Conservation (phyloP, 2,797 vertebrate genomes). For the Alauda arvensis region DNA sequence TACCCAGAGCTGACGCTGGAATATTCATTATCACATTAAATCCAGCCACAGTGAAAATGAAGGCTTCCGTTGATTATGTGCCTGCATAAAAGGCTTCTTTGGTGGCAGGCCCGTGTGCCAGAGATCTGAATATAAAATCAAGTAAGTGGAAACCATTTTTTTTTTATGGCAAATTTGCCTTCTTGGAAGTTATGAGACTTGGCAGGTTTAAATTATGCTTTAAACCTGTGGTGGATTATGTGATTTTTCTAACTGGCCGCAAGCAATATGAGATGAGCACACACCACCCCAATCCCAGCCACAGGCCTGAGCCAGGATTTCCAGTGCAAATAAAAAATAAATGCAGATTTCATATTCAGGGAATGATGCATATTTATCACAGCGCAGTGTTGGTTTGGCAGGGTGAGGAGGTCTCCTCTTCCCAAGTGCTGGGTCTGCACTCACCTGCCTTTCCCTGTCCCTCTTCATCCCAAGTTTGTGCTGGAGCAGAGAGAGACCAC, state of each 20-base stretch:
- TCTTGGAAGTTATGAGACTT: slow-evolving; percentile 53
- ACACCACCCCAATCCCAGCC: not conserved
- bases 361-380: not conserved
- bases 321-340: not conserved
- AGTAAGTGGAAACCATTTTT: slow-evolving; percentile 35
- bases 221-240: slow-evolving; percentile 29
- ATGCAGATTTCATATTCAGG: not conserved
- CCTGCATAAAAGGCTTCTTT: slow-evolving; percentile 19
- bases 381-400: not conserved
- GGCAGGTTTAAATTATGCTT: slow-evolving; percentile 52
- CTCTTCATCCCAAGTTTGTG: fast-evolving
- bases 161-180: slow-evolving; percentile 31
- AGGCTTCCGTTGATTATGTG: slow-evolving; percentile 29
- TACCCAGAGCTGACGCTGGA: slow-evolving; percentile 33
- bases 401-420: not conserved
- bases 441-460: not conserved
- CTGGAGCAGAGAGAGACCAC: not conserved
- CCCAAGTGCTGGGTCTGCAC: not conserved
- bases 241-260: slow-evolving; percentile 29
- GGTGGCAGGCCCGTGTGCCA: not conserved
- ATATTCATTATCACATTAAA: slow-evolving; percentile 60
- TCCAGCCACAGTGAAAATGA: slow-evolving; percentile 11
- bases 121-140: slow-evolving; percentile 32
- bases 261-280: not conserved
- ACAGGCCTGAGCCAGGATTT: slow-evolving; percentile 27